Evolutionary conservation across 2,113 vertebrate genomes (phyloP).

Genomic region (Oreotrochilus melanogaster): DNA sequence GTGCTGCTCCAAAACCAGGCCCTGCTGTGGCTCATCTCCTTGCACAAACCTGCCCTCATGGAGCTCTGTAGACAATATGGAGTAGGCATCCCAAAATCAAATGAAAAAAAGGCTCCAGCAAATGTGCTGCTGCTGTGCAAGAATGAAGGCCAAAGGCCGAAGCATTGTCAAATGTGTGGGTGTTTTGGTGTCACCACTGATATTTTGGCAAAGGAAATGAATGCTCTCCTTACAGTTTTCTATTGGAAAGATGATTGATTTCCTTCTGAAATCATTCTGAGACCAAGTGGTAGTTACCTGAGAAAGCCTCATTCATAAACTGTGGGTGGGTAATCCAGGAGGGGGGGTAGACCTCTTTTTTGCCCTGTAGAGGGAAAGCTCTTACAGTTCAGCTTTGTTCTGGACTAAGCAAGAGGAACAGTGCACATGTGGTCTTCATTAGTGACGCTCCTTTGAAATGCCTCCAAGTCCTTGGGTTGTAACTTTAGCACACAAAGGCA

Average conservation of each 20-base stretch:
- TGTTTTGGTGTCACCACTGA: neutral
- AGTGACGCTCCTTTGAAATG: slow-evolving; percentile 57
- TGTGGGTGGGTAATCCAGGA: neutral
- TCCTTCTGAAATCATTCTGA: neutral
- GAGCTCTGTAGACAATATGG: rapidly evolving
- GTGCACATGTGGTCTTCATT: slow-evolving; percentile 51
- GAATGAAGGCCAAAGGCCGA: neutral
- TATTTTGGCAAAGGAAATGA: neutral
- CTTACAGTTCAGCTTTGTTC: slow-evolving; percentile 58
- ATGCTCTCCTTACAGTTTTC: neutral
- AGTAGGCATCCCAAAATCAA: neutral
- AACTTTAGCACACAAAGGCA: slow-evolving; percentile 55
- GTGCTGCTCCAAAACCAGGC: neutral
- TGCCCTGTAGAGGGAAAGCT: neutral
- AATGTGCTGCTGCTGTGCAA: neutral
- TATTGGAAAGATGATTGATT: neutral
- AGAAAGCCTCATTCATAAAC: slow-evolving; percentile 42
- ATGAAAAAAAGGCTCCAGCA: neutral
- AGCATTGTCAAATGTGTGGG: rapidly evolving
- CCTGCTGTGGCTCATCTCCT: neutral
- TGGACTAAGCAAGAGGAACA: neutral
- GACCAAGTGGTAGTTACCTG: slow-evolving; percentile 1
- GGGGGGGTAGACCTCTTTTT: neutral
- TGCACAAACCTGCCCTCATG: neutral
- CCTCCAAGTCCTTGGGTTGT: slow-evolving; percentile 59